Percentiles rank a stretch among this genome's conserved stretches.
Evolutionary conservation across 2,888 invertebrate species (phyloP).

Genomic region (Campoplex capitator): DNA sequence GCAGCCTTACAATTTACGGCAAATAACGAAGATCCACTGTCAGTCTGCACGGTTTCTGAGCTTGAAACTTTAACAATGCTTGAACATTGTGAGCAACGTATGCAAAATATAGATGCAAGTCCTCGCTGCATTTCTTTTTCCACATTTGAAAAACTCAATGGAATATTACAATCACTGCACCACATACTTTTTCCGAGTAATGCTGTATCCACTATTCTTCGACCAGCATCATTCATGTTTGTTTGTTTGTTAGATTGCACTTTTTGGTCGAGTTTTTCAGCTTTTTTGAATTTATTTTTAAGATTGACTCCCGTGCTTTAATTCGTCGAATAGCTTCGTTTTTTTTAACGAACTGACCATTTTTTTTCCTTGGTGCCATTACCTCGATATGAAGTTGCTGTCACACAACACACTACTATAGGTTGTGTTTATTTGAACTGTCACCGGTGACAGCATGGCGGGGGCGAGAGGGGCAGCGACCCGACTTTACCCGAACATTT

Average conservation of each 20-base stretch:
- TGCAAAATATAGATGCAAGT: constrained; percentile 39
- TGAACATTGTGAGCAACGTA: constrained; percentile 42
- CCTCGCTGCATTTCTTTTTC: constrained; percentile 42
- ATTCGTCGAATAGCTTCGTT: too few species aligned
- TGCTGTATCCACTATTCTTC: constrained; percentile 43
- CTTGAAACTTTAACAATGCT: constrained; percentile 41
- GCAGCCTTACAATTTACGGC: constrained; percentile 44
- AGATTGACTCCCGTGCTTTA: too few species aligned
- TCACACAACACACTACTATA: too few species aligned
- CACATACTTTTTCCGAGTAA: constrained; percentile 44
- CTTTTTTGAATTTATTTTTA: too few species aligned
- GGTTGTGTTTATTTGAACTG: too few species aligned
- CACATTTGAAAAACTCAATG: constrained; percentile 40
- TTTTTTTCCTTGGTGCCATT: too few species aligned
- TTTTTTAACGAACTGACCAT: too few species aligned
- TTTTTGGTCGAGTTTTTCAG: constrained; percentile 22
- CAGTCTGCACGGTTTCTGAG: constrained; percentile 44
- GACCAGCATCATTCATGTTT: constrained; percentile 35
- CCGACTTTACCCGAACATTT: too few species aligned
- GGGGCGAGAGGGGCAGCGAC: too few species aligned
- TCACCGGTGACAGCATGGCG: too few species aligned
- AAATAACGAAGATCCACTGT: constrained; percentile 45
- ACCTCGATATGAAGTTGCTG: too few species aligned
- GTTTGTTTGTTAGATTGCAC: too few species aligned
- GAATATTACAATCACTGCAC: constrained; percentile 39